Evolutionary conservation across 2,797 vertebrate genomes (phyloP), one percentile per base, ranked within the genome.

Genomic region (Urocyon cinereoargenteus): DNA sequence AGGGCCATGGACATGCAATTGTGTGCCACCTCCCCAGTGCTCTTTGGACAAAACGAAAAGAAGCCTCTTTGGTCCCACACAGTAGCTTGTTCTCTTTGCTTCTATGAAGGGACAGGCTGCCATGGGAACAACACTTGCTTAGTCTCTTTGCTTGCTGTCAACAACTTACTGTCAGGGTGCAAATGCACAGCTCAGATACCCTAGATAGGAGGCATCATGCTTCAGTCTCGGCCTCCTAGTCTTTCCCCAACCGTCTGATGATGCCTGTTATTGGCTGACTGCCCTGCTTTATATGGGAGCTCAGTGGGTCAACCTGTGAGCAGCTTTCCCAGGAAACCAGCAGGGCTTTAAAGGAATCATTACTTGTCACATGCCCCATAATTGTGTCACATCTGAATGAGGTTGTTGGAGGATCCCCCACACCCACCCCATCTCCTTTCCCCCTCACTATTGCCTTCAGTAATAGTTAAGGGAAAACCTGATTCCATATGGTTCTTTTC

Each of bases 91-190:
- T 96, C 78, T 92, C 55, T 55, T 75, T 70, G 79, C 45, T 89
- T 90, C 53, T 90, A 22, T 51, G 82, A 73, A 91, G 57, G 78
- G 70, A 13, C 55, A 92, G 62, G 82, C 59, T 94, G 86, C 79
- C 62, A 51, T 82, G 86, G 86, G 21, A 88, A 93, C 34, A 40
- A 12, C 34, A 14, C 64, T 91, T 95, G 77, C 40, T 91, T 61
- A 62, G 55, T 66, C 77, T 90, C 83, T 90, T 89, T 79, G 40
- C 40, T 66, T 83, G 75, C 94, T 83, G 73, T 91, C 92, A 94
- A 92, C 86, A 90, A 34, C 57, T 86, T 34, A 24, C 73, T 68
- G 66, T 88, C 64, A 73, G 62, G 34, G 49, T 31, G 28, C 64
- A 92, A 89, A 85, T 0, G 18, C 55, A 36, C 24, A 93, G 82